These are phyloP conservation scores for Eptatretus burgeri DNA, from an alignment of 2,113 vertebrate genomes.

Conservation along the genomic window DNA sequence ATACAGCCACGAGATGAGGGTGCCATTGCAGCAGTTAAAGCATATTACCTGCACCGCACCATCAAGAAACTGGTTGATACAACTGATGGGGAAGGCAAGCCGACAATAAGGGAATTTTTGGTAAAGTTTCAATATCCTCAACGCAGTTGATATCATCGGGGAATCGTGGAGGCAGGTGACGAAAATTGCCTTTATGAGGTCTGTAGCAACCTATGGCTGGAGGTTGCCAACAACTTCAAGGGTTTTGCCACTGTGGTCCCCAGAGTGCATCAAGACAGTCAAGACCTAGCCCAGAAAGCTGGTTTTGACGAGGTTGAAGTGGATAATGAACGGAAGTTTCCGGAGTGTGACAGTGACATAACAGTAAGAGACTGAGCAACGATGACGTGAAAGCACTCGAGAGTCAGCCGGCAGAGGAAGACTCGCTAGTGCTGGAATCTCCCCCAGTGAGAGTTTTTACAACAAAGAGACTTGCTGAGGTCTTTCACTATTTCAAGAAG, in stretches of 20 bases:
- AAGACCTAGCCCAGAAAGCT: background rate
- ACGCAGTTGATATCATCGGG: background rate
- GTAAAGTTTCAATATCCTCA: background rate
- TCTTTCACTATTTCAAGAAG: too few relatives aligned
- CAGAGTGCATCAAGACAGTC: background rate
- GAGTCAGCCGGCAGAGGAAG: too few relatives aligned
- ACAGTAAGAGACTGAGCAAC: too few relatives aligned
- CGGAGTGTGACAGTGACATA: background rate
- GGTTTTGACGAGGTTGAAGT: conserved; percentile 1
- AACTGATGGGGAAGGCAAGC: background rate
- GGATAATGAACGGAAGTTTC: background rate
- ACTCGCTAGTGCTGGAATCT: too few relatives aligned
- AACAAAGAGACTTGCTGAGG: too few relatives aligned
- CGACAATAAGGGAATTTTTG: background rate
- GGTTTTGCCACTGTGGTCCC: too few relatives aligned
- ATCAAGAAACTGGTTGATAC: background rate
- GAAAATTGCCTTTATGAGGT: background rate
- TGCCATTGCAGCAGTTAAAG: background rate
- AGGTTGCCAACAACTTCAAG: background rate
- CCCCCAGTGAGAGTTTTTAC: too few relatives aligned
- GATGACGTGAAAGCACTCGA: too few relatives aligned
- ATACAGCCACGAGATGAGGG: background rate
- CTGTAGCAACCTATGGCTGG: background rate
- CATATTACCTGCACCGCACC: background rate
- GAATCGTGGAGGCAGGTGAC: background rate